Base-by-base conservation (phyloP, 2,888 invertebrate species). In the Drosophila anomelani region DNA sequence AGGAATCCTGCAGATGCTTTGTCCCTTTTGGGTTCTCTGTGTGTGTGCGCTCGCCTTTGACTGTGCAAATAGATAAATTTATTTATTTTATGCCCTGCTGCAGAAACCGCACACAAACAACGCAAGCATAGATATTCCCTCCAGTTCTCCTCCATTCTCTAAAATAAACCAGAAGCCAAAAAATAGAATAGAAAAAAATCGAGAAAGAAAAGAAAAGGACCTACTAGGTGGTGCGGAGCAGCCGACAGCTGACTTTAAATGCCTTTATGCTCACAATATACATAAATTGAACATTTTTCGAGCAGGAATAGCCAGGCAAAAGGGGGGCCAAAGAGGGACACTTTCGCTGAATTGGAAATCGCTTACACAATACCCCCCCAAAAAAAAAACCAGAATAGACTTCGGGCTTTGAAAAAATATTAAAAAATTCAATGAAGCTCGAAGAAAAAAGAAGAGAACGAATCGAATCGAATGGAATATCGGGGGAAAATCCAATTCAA, bases 21-120 rank as follows among this genome's bases (percentile, higher is more conserved):
- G 78, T 85, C 73, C 87, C 78, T 71, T 82, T 76, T 49, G 81
- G 71, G 69, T 75, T 34, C 32, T 32, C 10, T 32, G 32, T 68
- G 55, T 63, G 56, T 72, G 61, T 49, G 51, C 74, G 82, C 70
- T 74, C 85, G 88, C 84, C 86, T 83, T 85, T 85, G 84, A 84
- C 86, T 83, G 86, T 77, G 79, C 84, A 85, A 85, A 88, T 88
- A 80, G 84, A 85, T 85, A 88, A 88, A 85, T 85, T 88, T 88
- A 85, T 88, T 83, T 86, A 88, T 87, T 84, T 84, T 82, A 84
- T 84, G 82, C 82, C 74, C 83, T 36, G 68, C 67, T 64, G 44
- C 53, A 43, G 51, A 75, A 81, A 69, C 75, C 73, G 63, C 77
- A 79, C 63, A 75, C 58, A 68, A 69, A 67, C 62, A 70, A 59